These are phyloP conservation scores for Mustela lutreola DNA, from an alignment of 2,113 vertebrate genomes.

Conservation along the genomic window DNA sequence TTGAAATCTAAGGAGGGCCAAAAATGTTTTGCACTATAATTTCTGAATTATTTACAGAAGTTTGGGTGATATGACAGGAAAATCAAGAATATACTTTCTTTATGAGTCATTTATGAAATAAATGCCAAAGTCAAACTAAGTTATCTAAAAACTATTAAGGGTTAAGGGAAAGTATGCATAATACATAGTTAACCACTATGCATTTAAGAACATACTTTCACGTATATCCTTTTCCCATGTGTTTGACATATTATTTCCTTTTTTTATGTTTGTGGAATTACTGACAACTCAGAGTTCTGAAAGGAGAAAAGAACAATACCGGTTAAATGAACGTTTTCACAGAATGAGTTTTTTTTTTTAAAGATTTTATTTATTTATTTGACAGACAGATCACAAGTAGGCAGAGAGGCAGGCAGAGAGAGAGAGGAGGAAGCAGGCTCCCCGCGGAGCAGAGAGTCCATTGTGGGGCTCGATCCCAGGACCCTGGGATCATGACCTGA, in stretches of 20 bases:
- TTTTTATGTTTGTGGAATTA: constrained; percentile 2
- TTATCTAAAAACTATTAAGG: neutral
- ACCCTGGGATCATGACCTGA: too few species aligned
- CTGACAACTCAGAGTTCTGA: neutral
- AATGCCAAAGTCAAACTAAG: neutral
- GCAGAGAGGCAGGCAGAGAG: too few species aligned
- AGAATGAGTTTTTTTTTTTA: neutral
- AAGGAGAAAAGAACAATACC: neutral
- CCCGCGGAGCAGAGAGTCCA: too few species aligned
- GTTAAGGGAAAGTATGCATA: neutral
- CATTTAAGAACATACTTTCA: constrained; percentile 4
- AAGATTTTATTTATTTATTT: too few species aligned
- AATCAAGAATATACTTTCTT: neutral
- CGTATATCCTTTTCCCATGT: neutral
- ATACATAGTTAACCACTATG: neutral
- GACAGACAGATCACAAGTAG: too few species aligned
- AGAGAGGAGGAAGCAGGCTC: too few species aligned
- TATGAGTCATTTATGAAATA: neutral
- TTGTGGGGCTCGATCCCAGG: too few species aligned
- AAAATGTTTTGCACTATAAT: neutral
- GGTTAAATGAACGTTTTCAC: constrained; percentile 22
- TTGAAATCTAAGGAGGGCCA: neutral
- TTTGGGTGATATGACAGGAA: neutral
- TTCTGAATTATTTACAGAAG: neutral
- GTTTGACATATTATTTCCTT: neutral